Conservation (phyloP, 2,888 invertebrate species). For the Hecatera dysodea region DNA sequence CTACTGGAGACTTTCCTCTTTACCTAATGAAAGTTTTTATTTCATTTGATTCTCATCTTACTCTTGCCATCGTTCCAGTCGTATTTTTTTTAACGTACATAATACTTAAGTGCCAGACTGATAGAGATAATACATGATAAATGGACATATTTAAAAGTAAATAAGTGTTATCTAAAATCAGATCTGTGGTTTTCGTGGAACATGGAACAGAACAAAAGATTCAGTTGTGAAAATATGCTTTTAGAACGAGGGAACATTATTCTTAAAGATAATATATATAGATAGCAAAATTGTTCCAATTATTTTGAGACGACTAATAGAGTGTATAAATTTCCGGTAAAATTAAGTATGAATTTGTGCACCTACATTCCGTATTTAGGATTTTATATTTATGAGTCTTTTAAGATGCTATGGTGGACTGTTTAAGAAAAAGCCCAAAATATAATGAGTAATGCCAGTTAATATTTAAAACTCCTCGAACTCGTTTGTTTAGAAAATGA, state of each 20-base stretch:
- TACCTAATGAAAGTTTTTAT: slow-evolving; percentile 19
- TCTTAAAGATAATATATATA: no score
- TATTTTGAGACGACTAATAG: no score
- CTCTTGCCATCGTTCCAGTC: neutral
- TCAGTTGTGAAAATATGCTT: slow-evolving; percentile 1
- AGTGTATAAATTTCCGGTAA: neutral
- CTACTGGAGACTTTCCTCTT: slow-evolving; percentile 9
- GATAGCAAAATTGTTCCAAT: no score
- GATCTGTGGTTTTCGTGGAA: slow-evolving; percentile 19
- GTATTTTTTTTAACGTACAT: slow-evolving; percentile 19
- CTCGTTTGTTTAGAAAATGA: slow-evolving; percentile 36
- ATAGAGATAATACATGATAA: slow-evolving; percentile 7
- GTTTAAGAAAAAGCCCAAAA: slow-evolving; percentile 29
- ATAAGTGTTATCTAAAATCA: slow-evolving; percentile 19
- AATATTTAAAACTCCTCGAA: slow-evolving; percentile 37
- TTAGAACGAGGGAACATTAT: neutral
- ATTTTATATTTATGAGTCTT: slow-evolving; percentile 6
- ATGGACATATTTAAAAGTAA: slow-evolving; percentile 27
- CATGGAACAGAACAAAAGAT: slow-evolving; percentile 1
- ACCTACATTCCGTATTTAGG: neutral
- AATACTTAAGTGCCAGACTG: slow-evolving; percentile 15
- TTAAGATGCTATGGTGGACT: slow-evolving; percentile 17
- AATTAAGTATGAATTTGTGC: neutral
- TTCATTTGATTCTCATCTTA: slow-evolving; percentile 8
- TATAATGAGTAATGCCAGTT: slow-evolving; percentile 40